These are phyloP conservation scores for Platyscelio sp. DNA, from an alignment of 2,888 invertebrate species.

Conservation along the genomic window DNA sequence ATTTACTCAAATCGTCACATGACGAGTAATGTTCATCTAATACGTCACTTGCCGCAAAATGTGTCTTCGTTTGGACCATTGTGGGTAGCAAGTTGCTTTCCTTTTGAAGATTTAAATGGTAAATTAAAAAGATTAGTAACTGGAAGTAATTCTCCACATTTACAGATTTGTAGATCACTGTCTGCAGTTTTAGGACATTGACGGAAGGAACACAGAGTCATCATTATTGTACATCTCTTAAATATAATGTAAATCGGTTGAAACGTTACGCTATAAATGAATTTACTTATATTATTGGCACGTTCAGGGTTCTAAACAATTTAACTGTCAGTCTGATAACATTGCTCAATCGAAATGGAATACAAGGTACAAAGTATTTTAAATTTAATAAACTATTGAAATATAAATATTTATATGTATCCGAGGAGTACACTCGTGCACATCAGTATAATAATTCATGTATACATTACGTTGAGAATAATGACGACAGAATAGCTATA, in stretches of 20 bases:
- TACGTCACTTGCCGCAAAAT: conserved; percentile 69
- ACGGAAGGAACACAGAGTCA: not conserved
- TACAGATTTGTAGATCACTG: not conserved
- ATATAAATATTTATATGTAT: conserved; percentile 13
- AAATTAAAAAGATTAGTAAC: conserved; percentile 6
- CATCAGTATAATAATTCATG: not conserved
- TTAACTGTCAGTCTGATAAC: not conserved
- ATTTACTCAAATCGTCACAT: conserved; percentile 69
- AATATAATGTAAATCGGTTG: conserved; percentile 2
- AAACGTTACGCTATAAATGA: conserved; percentile 5
- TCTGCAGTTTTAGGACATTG: not conserved
- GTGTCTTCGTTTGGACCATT: conserved; percentile 55
- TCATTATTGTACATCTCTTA: not conserved
- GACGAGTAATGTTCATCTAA: conserved; percentile 68
- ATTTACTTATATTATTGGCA: conserved; percentile 14
- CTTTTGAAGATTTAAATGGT: conserved; percentile 44
- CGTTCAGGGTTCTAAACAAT: not conserved
- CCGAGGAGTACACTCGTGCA: not conserved
- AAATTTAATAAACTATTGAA: conserved; percentile 2
- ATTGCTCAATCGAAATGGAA: not conserved
- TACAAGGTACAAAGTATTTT: not conserved
- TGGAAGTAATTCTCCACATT: not conserved
- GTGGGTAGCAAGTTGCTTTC: conserved; percentile 32
- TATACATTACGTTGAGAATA: not conserved
- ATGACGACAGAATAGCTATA: not conserved